Evolutionary conservation across 2,888 invertebrate genomes (phyloP), one percentile per base, ranked within the genome.

Genomic region (Tipula lateralis): DNA sequence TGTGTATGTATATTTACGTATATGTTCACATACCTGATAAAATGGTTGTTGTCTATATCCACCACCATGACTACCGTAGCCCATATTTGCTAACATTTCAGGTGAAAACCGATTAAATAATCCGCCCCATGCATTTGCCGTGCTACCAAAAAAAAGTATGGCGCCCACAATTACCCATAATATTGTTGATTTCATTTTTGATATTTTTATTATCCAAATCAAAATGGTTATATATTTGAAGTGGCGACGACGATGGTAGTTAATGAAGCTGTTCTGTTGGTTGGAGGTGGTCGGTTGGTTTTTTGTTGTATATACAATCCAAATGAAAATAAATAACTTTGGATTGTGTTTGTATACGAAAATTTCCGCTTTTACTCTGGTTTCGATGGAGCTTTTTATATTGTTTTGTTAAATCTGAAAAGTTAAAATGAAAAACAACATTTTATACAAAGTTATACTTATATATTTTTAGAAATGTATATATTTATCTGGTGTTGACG

Each of bases 101-200:
- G 96, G 95, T 88, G 95, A 95, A 91, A 96, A 96, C 86, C 96
- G 93, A 90, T 96, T 96, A 91, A 96, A 96, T 30, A 95, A 92
- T 0, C 95, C 96, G 24, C 95, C 95, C 96, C 95, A 96, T 50
- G 94, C 95, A 86, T 93, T 91, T 29, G 91, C 89, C 88, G 87
- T 89, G 89, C 85, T 85, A 84, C 87, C 87, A 84, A 88, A 87
- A 29, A 88, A 84, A 83, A 88, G 86, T 36, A 87, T 85, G 36
- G 87, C 86, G 44, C 87, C 87, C 85, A 88, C 85, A 85, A 88
- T 86, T 34, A 87, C 85, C 87, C 88, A 88, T 84, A 88, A 84
- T 44, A 87, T 85, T 39, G 88, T 87, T 85, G 88, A 87, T 86
- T 87, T 89, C 89, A 89, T 89, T 83, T 85, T 87, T 81, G 24